Evolutionary conservation across 2,113 vertebrate genomes (phyloP), one percentile per base, ranked within the genome.

Genomic region (Sapajus apella): DNA sequence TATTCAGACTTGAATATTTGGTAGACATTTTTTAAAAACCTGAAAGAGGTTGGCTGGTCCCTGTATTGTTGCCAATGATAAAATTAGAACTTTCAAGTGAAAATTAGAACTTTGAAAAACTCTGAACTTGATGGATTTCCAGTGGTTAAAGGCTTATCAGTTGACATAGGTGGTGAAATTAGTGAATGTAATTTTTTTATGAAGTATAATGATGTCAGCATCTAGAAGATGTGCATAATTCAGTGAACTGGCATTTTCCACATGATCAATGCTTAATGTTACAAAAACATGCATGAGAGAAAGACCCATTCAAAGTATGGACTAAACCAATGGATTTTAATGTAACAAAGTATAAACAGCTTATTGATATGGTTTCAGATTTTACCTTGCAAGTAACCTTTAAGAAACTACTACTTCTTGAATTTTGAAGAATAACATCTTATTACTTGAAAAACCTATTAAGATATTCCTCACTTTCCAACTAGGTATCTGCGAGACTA

Each of bases 91-190:
- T 90, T 93, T 91, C 9, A 61, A 66, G 10, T 95, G n/a, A 81
- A 96, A 92, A 61, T 87, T 93, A 79, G 52, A 95, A 90, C 92
- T 87, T 96, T 87, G 90, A 76, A 90, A 75, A 96, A 79, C 64
- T 75, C 32, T 95, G 56, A 94, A 70, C 37, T 85, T 73, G 11
- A 25, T 30, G 55, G 25, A 80, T 96, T 86, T 90, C 35, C 94
- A 37, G 70, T 89, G 79, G 18, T 88, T 93, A 55, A 90, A 89
- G 45, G 77, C 23, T 37, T 96, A 77, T 16, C 52, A n/a, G 2
- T 82, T 94, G 68, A 72, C 4, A 14, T 72, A 72, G 43, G 3
- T 90, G n/a, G 52, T 90, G 16, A 40, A 92, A 56, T 72, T 92
- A 94, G 68, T 95, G 40, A 68, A 47, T 83, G 20, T 81, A n/a